Conservation (phyloP, 1,140 invertebrate genomes). For the Drosophila pectinifera region DNA sequence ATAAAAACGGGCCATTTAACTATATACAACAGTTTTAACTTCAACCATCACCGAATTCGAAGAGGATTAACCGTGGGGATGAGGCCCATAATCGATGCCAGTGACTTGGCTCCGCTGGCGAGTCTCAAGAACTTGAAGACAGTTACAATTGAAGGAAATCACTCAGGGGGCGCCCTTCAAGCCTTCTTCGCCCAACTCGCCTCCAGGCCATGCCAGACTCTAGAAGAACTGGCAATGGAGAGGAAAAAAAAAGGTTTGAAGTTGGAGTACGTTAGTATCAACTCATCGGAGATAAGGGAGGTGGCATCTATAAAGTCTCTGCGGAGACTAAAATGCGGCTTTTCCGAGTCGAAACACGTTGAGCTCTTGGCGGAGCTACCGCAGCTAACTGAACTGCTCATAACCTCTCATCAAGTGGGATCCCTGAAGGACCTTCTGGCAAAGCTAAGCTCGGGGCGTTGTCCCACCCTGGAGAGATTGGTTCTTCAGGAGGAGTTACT, state of each 20-base stretch:
- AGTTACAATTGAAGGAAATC: neutral
- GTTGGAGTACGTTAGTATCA: neutral
- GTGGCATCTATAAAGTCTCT: conserved; percentile 5
- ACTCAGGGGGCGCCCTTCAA: neutral
- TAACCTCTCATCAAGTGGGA: neutral
- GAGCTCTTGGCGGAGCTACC: conserved; percentile 10
- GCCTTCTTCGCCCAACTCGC: conserved; percentile 4
- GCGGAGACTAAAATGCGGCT: conserved; percentile 3
- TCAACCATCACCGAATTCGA: neutral
- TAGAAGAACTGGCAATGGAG: conserved; percentile 9
- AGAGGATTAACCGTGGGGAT: neutral
- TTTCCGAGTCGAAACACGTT: neutral
- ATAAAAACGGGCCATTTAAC: neutral
- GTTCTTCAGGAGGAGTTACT: neutral
- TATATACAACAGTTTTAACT: neutral
- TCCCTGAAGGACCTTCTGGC: neutral
- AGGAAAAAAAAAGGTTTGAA: neutral
- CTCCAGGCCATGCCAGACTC: neutral
- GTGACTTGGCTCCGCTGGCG: conserved; percentile 6
- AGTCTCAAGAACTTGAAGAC: conserved; percentile 6
- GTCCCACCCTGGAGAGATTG: neutral
- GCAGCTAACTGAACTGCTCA: neutral
- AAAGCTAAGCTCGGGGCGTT: neutral
- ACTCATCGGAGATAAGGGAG: neutral
- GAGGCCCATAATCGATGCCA: neutral